phyloP scores from a whole-genome alignment of 2,888 invertebrate species.

The Norana najaformis region DNA sequence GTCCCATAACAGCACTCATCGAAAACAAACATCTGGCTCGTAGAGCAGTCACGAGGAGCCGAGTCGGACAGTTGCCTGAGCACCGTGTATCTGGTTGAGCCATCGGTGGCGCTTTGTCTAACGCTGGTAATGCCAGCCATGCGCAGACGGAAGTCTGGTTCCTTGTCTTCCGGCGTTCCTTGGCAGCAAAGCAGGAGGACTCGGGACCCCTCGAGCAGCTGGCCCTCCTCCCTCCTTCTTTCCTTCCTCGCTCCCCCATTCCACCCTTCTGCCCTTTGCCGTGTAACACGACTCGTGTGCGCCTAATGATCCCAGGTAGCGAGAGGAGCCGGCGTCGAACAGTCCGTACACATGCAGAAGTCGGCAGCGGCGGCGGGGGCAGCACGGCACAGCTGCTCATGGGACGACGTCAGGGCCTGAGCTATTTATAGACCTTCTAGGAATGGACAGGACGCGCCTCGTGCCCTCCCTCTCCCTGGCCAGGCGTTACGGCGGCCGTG shows the following conservation, averaged over 20 bases:
- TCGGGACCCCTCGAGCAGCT: background rate
- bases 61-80: background rate
- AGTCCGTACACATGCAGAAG: background rate
- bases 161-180: slow-evolving; percentile 3
- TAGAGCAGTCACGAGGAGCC: background rate
- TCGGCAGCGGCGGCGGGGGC: background rate
- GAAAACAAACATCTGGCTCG: background rate
- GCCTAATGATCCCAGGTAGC: slow-evolving; percentile 6
- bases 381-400: slow-evolving; percentile 13
- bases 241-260: background rate
- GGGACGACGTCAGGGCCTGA: slow-evolving; percentile 5
- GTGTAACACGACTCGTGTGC: background rate
- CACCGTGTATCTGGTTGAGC: too few relatives aligned
- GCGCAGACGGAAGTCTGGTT: slow-evolving; percentile 13
- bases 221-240: background rate
- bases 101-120: slow-evolving; percentile 13
- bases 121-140: slow-evolving; percentile 5
- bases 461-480: background rate
- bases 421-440: slow-evolving; percentile 19
- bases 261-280: background rate
- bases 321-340: background rate
- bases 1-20: background rate
- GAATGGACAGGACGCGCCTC: slow-evolving; percentile 23
- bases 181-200: slow-evolving; percentile 7
- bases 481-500: background rate